Evolutionary conservation across 2,888 invertebrate species (phyloP).

Genomic region (Scaptomyza cyrtandrae): DNA sequence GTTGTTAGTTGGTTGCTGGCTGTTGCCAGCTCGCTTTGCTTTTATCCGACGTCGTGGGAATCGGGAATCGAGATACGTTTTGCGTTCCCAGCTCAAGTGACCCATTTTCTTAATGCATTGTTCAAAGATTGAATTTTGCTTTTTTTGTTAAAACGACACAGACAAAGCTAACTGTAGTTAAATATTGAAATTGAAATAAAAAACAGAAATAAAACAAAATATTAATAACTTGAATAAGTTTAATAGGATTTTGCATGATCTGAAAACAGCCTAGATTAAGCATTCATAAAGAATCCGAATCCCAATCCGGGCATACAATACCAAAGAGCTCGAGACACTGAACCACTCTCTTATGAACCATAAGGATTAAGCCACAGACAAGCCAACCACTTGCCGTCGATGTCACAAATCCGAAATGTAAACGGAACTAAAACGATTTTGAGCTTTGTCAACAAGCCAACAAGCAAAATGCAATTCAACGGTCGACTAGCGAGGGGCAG

Average conservation of each 20-base stretch:
- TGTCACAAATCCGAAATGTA: conserved; percentile 50
- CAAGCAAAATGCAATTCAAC: conserved; percentile 7
- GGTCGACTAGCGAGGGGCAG: neutral
- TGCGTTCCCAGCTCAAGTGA: conserved; percentile 33
- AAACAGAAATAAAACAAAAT: neutral
- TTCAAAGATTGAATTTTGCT: conserved; percentile 3
- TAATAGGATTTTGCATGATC: neutral
- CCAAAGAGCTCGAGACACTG: conserved; percentile 8
- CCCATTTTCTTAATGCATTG: conserved; percentile 38
- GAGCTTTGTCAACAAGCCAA: conserved; percentile 50
- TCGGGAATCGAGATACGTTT: conserved; percentile 38
- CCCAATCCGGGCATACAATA: neutral
- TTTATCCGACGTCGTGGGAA: conserved; percentile 6
- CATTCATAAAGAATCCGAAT: too few species aligned
- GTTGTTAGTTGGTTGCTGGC: conserved; percentile 4
- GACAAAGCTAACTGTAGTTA: neutral
- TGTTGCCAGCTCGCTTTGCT: conserved; percentile 4
- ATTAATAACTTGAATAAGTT: neutral
- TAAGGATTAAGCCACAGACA: conserved; percentile 4
- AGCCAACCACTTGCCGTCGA: neutral
- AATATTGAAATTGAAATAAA: neutral
- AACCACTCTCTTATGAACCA: conserved; percentile 13
- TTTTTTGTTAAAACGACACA: neutral
- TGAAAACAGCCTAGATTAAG: neutral
- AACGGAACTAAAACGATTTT: conserved; percentile 59